phyloP scores from a whole-genome alignment of 2,797 vertebrate genomes.

The Chrysocyon brachyurus region DNA sequence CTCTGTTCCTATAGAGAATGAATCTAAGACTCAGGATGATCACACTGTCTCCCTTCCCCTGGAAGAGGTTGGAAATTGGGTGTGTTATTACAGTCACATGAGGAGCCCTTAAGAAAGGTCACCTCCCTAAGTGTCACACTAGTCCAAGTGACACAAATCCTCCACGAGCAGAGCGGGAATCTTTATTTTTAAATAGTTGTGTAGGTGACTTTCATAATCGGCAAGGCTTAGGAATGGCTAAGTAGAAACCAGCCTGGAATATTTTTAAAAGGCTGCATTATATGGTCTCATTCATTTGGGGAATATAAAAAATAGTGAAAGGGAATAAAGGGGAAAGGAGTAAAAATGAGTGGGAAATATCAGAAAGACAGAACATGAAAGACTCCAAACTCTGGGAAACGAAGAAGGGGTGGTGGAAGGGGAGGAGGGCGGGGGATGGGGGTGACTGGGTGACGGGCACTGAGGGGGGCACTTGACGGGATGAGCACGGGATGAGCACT shows the following conservation, averaged over 20 bases:
- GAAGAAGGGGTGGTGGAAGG: too few species aligned
- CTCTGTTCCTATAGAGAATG: background rate
- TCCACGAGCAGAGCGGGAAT: background rate
- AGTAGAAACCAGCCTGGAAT: background rate
- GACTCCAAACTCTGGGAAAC: too few species aligned
- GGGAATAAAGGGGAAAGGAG: too few species aligned
- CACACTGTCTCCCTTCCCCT: background rate
- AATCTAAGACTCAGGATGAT: background rate
- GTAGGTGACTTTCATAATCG: background rate
- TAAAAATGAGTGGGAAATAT: too few species aligned
- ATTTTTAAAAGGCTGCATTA: background rate
- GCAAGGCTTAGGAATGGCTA: background rate
- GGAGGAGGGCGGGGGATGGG: too few species aligned
- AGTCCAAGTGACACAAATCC: background rate
- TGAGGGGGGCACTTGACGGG: too few species aligned
- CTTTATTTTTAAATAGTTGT: background rate
- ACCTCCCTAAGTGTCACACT: background rate
- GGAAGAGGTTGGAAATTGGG: background rate
- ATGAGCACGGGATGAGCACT: too few species aligned
- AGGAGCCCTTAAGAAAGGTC: background rate
- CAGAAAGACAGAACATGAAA: too few species aligned
- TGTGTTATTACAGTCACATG: background rate
- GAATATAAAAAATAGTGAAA: too few species aligned
- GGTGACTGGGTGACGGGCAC: too few species aligned
- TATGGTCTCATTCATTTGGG: too few species aligned